Evolutionary conservation across 2,888 invertebrate genomes (phyloP).

Genomic region (Scaptomyza tumidula): DNA sequence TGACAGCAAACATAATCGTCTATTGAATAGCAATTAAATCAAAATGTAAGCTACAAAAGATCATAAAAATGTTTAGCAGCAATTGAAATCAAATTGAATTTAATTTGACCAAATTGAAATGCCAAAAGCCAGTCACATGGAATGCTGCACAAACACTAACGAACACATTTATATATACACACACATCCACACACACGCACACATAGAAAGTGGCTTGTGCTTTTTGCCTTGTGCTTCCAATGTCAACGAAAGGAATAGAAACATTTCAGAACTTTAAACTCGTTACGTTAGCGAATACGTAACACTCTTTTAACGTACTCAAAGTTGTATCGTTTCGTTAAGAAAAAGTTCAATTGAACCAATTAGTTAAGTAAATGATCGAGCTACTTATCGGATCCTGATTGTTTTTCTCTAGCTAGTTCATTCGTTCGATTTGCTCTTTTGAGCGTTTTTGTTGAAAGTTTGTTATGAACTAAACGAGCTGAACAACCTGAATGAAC

Average conservation of each 20-base stretch:
- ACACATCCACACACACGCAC: not conserved
- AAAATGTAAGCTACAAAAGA: not conserved
- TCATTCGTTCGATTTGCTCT: too few relatives aligned
- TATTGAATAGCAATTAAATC: not conserved
- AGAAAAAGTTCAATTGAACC: not conserved
- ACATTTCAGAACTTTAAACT: not conserved
- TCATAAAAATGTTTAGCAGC: conserved; percentile 1
- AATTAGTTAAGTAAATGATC: not conserved
- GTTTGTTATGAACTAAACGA: too few relatives aligned
- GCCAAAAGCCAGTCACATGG: conserved; percentile 27
- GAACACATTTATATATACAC: not conserved
- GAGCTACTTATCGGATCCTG: not conserved
- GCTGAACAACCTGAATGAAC: too few relatives aligned
- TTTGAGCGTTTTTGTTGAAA: too few relatives aligned
- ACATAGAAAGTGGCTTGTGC: not conserved
- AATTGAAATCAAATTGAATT: conserved; percentile 16
- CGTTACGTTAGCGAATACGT: not conserved
- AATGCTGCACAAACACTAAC: conserved; percentile 10
- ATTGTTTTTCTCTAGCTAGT: not conserved
- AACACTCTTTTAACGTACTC: not conserved
- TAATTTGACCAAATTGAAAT: conserved; percentile 25
- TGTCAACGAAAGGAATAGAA: conserved; percentile 13
- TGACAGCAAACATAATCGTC: not conserved
- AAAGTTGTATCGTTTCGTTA: not conserved
- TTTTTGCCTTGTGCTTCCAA: conserved; percentile 29